Percentiles rank a stretch among this genome's conserved stretches.
Evolutionary conservation across 2,113 vertebrate genomes (phyloP).

Genomic region (Anoplopoma fimbria): DNA sequence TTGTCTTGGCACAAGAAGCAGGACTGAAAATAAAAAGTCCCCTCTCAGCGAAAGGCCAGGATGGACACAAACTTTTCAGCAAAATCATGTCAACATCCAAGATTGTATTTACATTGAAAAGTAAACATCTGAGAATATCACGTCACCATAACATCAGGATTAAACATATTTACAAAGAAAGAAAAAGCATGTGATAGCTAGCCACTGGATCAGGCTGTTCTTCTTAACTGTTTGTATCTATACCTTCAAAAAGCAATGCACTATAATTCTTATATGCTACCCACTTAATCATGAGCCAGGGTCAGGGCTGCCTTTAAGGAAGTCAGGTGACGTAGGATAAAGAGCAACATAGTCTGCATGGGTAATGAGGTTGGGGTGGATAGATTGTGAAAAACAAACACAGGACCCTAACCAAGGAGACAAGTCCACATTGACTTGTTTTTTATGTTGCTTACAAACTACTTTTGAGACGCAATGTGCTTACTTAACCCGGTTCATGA

Average conservation of each 20-base stretch:
- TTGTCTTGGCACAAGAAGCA: constrained; percentile 56
- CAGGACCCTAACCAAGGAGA: background rate
- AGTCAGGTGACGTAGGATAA: background rate
- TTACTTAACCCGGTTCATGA: background rate
- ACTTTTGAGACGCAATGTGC: background rate
- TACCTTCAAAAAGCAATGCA: background rate
- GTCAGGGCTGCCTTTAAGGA: background rate
- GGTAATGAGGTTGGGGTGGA: background rate
- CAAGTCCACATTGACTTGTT: background rate
- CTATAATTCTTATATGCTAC: background rate
- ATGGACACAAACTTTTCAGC: constrained; percentile 56
- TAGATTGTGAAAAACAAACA: background rate
- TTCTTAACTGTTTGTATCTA: background rate
- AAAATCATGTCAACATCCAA: constrained; percentile 59
- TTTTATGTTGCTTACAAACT: background rate
- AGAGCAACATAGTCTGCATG: background rate
- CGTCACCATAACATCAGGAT: background rate
- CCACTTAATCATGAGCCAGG: background rate
- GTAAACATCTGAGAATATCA: constrained; percentile 23
- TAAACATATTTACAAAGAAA: background rate
- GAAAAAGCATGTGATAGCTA: background rate
- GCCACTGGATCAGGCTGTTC: background rate
- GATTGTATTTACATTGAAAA: constrained; percentile 48
- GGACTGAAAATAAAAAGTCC: constrained; percentile 55
- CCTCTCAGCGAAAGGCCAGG: constrained; percentile 55